Evolutionary conservation across 2,888 invertebrate species (phyloP), one percentile per base, ranked within the genome.

Genomic region (Philonicus albiceps): DNA sequence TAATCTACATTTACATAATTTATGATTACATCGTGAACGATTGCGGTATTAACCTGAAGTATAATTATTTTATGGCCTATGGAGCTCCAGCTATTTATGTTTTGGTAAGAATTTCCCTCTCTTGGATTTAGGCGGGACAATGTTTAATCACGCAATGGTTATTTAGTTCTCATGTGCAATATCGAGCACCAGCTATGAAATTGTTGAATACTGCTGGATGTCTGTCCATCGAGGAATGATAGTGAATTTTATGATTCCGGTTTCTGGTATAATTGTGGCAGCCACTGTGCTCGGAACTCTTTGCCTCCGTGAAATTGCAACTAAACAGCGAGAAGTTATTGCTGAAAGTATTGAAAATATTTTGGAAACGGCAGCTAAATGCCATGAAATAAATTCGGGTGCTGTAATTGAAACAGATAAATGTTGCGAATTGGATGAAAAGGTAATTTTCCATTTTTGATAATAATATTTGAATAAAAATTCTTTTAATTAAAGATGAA

Each of bases 211-310:
- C 90, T 96, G 96, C 90, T 96, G 96, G 94, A 95, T 96, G 93
- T 96, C 96, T 0, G 95, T 96, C 74, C 95, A 95, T 91, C 94
- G 95, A 89, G 96, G 96, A 5, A 96, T 96, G 95, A 94, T 96
- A 16, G 93, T 96, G 90, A 95, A 96, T 73, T 96, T 95, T 90
- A 95, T 96, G 94, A 93, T 95, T 22, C 96, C 96, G 13, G 94
- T 95, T 1, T 95, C 95, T 90, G 91, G 94, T 30, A 92, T 96
- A 40, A 95, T 96, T 81, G 91, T 95, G 76, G 93, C 95, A 87
- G 95, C 95, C 88, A 94, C 94, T 0, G 92, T 93, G 2, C 93
- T 94, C 8, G 93, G 94, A n/a, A 93, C 95, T 88, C 92, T 94
- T 84, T 94, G 95, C 87, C 87, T 93, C 90, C 89, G 89, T 91